Evolutionary conservation across 1,140 invertebrate species (phyloP).

Genomic region (Drosophila guanche): DNA sequence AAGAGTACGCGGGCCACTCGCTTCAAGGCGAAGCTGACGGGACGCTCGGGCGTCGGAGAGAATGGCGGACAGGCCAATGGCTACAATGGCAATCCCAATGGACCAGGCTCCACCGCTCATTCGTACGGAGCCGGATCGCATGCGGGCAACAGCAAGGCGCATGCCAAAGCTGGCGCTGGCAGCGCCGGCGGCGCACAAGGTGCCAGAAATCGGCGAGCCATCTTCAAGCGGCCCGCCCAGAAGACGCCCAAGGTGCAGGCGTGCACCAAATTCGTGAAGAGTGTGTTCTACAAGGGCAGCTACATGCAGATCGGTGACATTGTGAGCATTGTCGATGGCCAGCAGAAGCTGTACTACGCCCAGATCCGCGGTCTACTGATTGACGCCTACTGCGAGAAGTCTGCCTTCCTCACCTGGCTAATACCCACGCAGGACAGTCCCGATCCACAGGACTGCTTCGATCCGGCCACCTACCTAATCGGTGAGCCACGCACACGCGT

Average conservation of each 20-base stretch:
- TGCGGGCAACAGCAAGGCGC: constrained; percentile 61
- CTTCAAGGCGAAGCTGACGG: constrained; percentile 84
- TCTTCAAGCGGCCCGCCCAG: constrained; percentile 92
- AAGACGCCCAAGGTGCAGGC: constrained; percentile 92
- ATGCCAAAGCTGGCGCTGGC: constrained; percentile 44
- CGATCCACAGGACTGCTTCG: constrained; percentile 90
- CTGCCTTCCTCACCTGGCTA: constrained; percentile 96
- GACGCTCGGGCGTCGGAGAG: constrained; percentile 7
- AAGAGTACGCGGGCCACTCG: constrained; percentile 86
- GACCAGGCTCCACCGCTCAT: constrained; percentile 11
- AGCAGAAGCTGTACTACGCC: constrained; percentile 92
- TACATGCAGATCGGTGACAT: constrained; percentile 96
- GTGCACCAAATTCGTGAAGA: constrained; percentile 91
- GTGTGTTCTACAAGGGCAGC: constrained; percentile 92
- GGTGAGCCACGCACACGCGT: constrained; percentile 66
- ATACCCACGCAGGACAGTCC: constrained; percentile 93
- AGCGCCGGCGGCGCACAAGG: constrained; percentile 79
- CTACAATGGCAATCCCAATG: constrained; percentile 15
- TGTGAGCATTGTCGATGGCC: constrained; percentile 92
- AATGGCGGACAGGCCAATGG: constrained; percentile 26
- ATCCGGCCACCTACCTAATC: constrained; percentile 95
- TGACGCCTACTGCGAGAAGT: constrained; percentile 97
- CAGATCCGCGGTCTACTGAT: constrained; percentile 95
- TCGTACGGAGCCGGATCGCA: constrained; percentile 30
- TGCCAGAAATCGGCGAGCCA: constrained; percentile 88